These are phyloP conservation scores for Enteromius trimaculatus DNA, from an alignment of 2,797 vertebrate genomes.

Conservation along the genomic window DNA sequence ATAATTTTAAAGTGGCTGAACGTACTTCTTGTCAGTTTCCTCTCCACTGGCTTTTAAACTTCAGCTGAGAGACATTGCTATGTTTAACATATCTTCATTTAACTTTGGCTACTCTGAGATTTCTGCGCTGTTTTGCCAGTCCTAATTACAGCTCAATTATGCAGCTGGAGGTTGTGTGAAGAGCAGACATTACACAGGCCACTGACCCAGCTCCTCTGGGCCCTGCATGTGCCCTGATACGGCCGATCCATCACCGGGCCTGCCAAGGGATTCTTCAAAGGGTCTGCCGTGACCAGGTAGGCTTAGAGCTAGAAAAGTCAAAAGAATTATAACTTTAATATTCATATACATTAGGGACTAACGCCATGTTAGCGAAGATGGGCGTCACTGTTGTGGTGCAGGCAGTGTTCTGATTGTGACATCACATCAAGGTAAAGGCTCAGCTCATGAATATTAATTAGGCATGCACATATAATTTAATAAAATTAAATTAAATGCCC, in stretches of 20 bases:
- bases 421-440: neutral
- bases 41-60: conserved; percentile 26
- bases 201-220: conserved; percentile 50
- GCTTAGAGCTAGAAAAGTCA: conserved; percentile 27
- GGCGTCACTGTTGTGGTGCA: neutral
- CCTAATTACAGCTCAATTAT: conserved; percentile 61
- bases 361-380: neutral
- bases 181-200: conserved; percentile 52
- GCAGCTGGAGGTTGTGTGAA: conserved; percentile 48
- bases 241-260: conserved; percentile 54
- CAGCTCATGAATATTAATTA: neutral
- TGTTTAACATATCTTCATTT: conserved; percentile 49
- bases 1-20: conserved; percentile 2
- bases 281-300: conserved; percentile 9
- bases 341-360: neutral
- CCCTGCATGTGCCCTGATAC: conserved; percentile 42
- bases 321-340: neutral
- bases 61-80: conserved; percentile 38
- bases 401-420: neutral
- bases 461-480: neutral
- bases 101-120: conserved; percentile 10
- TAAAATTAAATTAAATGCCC: neutral
- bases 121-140: conserved; percentile 40
- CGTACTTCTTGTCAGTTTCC: conserved; percentile 25
- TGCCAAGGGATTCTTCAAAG: conserved; percentile 47